A percentile compares a stretch with the other conserved stretches of the same genome.
Conservation (phyloP, 37 sponge, comb jelly and placozoan species). For the Ianthella basta region DNA sequence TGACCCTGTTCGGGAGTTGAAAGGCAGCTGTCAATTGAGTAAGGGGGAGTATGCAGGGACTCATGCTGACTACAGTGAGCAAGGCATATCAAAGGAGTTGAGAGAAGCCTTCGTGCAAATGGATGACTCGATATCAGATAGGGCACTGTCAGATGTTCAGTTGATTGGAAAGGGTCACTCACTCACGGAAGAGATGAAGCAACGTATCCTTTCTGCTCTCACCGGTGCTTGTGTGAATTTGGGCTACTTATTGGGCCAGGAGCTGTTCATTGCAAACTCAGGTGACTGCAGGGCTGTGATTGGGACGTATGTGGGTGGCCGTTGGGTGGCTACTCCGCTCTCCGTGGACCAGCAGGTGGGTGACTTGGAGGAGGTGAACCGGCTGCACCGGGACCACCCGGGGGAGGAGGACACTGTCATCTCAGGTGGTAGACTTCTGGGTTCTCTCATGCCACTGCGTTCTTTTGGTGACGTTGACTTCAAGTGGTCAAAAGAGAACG, state of each 20-base stretch:
- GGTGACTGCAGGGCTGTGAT: constrained; percentile 90
- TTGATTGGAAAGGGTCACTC: constrained; percentile 43
- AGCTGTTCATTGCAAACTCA: constrained; percentile 71
- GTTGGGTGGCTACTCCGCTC: constrained; percentile 68
- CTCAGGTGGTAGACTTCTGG: constrained; percentile 56
- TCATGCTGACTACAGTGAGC: background rate
- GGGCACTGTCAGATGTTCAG: constrained; percentile 50
- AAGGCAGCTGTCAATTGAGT: background rate
- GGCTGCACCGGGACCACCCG: constrained; percentile 70
- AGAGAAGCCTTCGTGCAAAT: constrained; percentile 35
- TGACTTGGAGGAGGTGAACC: constrained; percentile 68
- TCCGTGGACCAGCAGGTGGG: constrained; percentile 74
- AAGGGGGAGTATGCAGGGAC: background rate
- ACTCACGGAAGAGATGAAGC: constrained; percentile 38
- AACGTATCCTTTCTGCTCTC: constrained; percentile 48
- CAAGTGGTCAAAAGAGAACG: constrained; percentile 75
- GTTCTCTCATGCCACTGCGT: constrained; percentile 84
- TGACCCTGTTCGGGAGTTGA: background rate
- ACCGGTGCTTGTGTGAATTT: constrained; percentile 73
- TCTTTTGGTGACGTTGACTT: constrained; percentile 86
- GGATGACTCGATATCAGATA: constrained; percentile 55
- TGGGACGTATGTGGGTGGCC: constrained; percentile 34
- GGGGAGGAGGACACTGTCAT: constrained; percentile 75
- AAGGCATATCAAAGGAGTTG: constrained; percentile 22
- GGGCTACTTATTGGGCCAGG: constrained; percentile 35